A percentile compares a stretch with the other conserved stretches of the same genome.
Conservation (phyloP, 2,888 invertebrate species). For the Dasysyrphus tricinctus region DNA sequence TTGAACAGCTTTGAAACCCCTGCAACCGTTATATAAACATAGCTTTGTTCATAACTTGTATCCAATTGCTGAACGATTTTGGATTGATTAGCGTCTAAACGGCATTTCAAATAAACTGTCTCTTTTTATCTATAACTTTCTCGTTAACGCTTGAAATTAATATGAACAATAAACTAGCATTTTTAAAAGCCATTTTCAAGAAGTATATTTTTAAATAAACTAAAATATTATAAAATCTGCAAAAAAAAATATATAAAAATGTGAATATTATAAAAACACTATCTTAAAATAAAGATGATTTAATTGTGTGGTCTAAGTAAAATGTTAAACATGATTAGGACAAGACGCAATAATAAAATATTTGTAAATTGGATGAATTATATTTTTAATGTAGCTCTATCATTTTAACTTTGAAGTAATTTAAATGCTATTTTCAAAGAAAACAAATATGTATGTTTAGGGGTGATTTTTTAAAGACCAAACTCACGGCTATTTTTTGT, state of each 20-base stretch:
- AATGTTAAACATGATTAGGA: background rate
- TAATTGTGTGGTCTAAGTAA: background rate
- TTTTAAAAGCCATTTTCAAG: no score
- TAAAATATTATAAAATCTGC: no score
- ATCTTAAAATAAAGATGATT: background rate
- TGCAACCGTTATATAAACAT: no score
- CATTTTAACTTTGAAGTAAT: background rate
- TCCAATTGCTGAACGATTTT: no score
- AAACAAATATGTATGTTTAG: background rate
- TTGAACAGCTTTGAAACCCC: no score
- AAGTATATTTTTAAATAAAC: background rate
- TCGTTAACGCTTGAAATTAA: no score
- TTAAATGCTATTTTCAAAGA: constrained; percentile 14
- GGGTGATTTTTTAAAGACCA: constrained; percentile 17
- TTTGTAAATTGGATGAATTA: background rate
- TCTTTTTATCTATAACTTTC: no score
- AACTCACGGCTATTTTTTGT: constrained; percentile 21
- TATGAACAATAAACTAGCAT: no score
- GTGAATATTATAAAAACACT: background rate
- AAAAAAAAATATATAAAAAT: background rate
- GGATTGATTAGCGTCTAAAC: no score
- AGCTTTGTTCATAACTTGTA: no score
- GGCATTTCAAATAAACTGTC: no score
- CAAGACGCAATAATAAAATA: background rate
- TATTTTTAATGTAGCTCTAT: background rate